Conservation (phyloP, 1,140 invertebrate species). For the Hylaeus anthracinus region DNA sequence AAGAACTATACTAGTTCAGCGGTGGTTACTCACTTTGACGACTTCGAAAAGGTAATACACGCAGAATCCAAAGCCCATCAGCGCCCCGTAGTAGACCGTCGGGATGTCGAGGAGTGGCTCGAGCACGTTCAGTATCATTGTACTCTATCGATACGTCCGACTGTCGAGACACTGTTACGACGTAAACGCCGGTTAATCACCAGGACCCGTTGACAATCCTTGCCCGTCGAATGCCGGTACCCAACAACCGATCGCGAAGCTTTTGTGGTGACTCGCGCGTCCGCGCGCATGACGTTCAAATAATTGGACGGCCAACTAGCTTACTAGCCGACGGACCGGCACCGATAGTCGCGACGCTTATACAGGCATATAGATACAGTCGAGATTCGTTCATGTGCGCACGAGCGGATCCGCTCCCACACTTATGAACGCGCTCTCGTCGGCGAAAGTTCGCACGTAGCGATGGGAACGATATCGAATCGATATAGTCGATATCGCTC, state of each 20-base stretch:
- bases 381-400: constrained; percentile 18
- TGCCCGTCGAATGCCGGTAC: constrained; percentile 40
- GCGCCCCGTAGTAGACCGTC: constrained; percentile 76
- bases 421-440: neutral
- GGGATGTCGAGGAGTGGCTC: constrained; percentile 72
- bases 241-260: constrained; percentile 32
- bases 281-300: constrained; percentile 44
- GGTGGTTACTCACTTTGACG: constrained; percentile 76
- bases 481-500: no score
- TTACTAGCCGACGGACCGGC: constrained; percentile 21
- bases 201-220: constrained; percentile 42
- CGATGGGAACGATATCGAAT: no score
- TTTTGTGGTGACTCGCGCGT: constrained; percentile 16
- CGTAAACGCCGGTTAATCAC: neutral
- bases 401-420: neutral
- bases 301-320: constrained; percentile 47
- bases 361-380: neutral
- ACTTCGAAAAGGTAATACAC: constrained; percentile 80
- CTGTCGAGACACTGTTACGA: neutral
- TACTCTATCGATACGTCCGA: constrained; percentile 15
- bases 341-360: constrained; percentile 1
- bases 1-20: no score
- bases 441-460: neutral
- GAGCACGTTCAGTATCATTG: constrained; percentile 67
- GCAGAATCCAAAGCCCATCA: constrained; percentile 76